Percentiles rank a stretch among this genome's conserved stretches.
These are phyloP conservation scores for Trichogramma evanescens DNA, from an alignment of 2,888 invertebrate genomes.

Conservation along the genomic window DNA sequence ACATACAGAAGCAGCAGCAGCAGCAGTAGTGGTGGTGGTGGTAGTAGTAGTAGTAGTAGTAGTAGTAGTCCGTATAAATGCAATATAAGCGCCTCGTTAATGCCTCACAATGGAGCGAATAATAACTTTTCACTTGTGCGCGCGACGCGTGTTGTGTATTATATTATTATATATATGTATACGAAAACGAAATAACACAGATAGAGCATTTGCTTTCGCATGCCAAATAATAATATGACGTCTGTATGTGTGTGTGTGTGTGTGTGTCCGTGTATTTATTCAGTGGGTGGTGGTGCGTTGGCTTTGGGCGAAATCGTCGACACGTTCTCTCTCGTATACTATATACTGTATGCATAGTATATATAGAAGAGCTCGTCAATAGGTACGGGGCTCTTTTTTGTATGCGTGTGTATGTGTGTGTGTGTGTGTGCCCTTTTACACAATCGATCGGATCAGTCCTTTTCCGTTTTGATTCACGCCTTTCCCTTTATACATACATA, in stretches of 20 bases:
- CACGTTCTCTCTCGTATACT: neutral
- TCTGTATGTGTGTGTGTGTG: neutral
- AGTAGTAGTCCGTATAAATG: too few species aligned
- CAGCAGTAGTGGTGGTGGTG: too few species aligned
- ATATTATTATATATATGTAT: too few species aligned
- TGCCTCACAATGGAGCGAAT: too few species aligned
- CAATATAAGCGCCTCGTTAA: too few species aligned
- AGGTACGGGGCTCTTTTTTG: slow-evolving; percentile 22
- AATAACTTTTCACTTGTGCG: too few species aligned
- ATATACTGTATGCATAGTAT: slow-evolving; percentile 1
- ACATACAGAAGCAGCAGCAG: too few species aligned
- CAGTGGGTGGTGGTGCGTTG: neutral
- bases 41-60: too few species aligned
- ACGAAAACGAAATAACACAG: too few species aligned
- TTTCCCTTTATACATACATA: slow-evolving; percentile 9
- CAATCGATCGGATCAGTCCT: slow-evolving; percentile 20
- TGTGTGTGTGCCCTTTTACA: slow-evolving; percentile 10
- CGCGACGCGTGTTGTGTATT: too few species aligned
- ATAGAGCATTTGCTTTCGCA: too few species aligned
- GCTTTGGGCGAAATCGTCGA: slow-evolving; percentile 8
- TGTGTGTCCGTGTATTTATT: neutral
- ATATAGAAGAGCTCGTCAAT: neutral
- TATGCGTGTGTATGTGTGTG: neutral
- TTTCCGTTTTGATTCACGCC: slow-evolving; percentile 13
- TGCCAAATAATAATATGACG: too few species aligned